Evolutionary conservation across 2,888 invertebrate genomes (phyloP).

Genomic region (Myathropa florea): DNA sequence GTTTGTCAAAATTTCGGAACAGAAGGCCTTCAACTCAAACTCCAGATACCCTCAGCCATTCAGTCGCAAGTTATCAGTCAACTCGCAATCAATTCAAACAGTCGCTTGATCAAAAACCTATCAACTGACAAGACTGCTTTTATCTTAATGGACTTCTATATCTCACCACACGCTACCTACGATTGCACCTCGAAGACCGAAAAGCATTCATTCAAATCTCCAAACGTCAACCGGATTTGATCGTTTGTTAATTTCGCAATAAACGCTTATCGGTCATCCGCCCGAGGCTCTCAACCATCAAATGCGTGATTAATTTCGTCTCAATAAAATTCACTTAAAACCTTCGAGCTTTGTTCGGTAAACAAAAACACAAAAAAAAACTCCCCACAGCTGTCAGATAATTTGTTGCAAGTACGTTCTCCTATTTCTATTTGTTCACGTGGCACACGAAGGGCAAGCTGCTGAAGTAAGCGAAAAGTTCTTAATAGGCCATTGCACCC

Average conservation of each 20-base stretch:
- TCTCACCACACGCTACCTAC: neutral
- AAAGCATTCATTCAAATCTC: neutral
- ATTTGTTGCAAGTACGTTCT: constrained; percentile 28
- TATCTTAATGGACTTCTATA: neutral
- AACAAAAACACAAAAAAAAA: neutral
- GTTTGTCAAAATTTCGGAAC: too few species aligned
- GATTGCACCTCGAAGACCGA: neutral
- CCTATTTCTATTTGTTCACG: constrained; percentile 23
- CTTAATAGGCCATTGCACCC: constrained; percentile 51
- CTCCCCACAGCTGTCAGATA: constrained; percentile 11
- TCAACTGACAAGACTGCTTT: neutral
- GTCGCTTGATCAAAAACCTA: neutral
- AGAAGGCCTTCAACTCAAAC: too few species aligned
- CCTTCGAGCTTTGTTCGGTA: neutral
- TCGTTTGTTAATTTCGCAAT: neutral
- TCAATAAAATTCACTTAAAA: neutral
- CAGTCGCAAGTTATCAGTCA: neutral
- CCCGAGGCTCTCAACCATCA: neutral
- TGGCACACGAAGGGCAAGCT: neutral
- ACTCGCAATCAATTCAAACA: neutral
- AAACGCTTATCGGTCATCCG: neutral
- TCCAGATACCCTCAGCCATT: too few species aligned
- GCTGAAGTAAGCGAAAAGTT: neutral
- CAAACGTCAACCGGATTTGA: neutral
- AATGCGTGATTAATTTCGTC: neutral